Evolutionary conservation across 2,797 vertebrate genomes (phyloP).

Genomic region (Florisuga fusca): DNA sequence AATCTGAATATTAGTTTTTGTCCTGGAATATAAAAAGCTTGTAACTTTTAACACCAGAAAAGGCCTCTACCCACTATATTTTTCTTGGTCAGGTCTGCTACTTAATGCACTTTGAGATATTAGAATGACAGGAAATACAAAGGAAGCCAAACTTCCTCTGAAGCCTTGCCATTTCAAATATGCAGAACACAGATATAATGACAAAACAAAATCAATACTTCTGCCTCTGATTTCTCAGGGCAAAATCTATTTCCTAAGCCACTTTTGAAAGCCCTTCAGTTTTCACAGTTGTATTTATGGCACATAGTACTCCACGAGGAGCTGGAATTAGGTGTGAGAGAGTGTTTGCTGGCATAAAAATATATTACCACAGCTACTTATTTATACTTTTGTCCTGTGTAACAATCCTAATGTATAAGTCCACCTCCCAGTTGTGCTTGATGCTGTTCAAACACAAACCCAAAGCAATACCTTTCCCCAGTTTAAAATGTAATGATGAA

Average conservation of each 20-base stretch:
- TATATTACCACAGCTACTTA: not conserved
- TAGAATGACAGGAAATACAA: slow-evolving; percentile 30
- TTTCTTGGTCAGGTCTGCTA: not conserved
- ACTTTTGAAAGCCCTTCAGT: not conserved
- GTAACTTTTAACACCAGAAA: not conserved
- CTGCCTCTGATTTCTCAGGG: slow-evolving; percentile 4
- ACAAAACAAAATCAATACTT: not conserved
- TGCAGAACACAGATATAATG: not conserved
- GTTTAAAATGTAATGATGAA: not conserved
- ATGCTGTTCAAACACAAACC: not conserved
- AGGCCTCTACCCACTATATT: not conserved
- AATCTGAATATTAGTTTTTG: not conserved
- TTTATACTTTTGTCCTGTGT: not conserved
- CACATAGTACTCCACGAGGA: not conserved
- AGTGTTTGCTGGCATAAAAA: not conserved
- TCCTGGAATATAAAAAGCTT: not conserved
- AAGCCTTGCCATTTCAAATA: slow-evolving; percentile 1
- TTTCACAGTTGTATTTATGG: not conserved
- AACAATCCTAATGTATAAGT: not conserved
- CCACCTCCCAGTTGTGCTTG: not conserved
- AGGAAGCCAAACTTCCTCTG: slow-evolving; percentile 40
- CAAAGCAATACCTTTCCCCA: not conserved
- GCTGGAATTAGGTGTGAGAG: not conserved
- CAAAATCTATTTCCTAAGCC: not conserved
- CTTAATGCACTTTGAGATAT: not conserved